phyloP scores from a whole-genome alignment of 2,113 vertebrate genomes.

The Lontra canadensis region DNA sequence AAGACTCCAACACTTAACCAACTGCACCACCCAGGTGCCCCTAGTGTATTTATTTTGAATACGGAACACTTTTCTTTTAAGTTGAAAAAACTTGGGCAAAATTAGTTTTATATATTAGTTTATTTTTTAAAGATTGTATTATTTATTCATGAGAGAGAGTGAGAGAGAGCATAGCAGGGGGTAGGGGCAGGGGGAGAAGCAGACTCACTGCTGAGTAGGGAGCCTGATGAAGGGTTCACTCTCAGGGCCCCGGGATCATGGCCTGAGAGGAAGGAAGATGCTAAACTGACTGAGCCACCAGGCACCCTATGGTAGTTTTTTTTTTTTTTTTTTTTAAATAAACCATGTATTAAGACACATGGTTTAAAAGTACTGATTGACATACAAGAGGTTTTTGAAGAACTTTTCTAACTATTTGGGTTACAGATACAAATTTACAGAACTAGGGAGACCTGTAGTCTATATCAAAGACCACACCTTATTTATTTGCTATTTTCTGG shows the following conservation, averaged over 20 bases:
- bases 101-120: conserved; percentile 46
- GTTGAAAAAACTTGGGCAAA: conserved; percentile 47
- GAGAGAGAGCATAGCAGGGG: not conserved
- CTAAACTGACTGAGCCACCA: not conserved
- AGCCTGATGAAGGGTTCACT: not conserved
- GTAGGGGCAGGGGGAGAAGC: not conserved
- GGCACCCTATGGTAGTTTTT: not conserved
- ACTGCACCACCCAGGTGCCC: not conserved
- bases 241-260: not conserved
- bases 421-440: conserved; percentile 41
- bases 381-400: not conserved
- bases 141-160: not conserved
- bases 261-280: not conserved
- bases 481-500: conserved; percentile 50
- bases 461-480: not conserved
- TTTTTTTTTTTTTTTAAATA: not conserved
- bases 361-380: conserved; percentile 33
- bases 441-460: not conserved
- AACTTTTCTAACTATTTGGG: not conserved
- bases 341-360: conserved; percentile 5
- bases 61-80: conserved; percentile 6
- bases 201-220: not conserved
- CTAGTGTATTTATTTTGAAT: conserved; percentile 54
- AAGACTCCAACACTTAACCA: not conserved
- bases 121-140: not conserved